phyloP scores from a whole-genome alignment of 2,113 vertebrate genomes.

The Lycocorax pyrrhopterus region DNA sequence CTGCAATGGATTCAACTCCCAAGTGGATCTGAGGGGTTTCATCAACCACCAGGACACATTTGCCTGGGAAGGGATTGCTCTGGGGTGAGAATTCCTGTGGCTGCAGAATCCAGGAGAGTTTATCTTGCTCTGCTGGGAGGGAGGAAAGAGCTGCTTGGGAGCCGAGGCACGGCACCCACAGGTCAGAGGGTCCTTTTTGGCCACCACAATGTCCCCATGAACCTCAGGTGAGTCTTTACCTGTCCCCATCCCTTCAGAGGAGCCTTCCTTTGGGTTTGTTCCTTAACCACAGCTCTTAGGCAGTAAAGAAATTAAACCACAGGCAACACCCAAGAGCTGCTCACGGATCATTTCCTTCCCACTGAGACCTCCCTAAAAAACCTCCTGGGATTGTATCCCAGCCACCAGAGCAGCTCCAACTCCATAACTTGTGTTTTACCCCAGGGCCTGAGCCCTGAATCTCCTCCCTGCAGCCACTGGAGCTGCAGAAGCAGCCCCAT shows the following conservation, averaged over 20 bases:
- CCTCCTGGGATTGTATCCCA: background rate
- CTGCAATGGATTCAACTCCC: background rate
- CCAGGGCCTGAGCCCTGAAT: background rate
- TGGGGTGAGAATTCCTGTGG: background rate
- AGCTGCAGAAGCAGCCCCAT: background rate
- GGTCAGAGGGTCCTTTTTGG: background rate
- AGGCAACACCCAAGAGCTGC: background rate
- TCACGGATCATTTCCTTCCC: background rate
- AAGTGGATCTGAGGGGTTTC: background rate
- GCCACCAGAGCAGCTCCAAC: background rate
- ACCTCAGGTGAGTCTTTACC: background rate
- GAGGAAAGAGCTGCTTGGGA: background rate
- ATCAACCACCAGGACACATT: background rate
- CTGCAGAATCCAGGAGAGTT: background rate
- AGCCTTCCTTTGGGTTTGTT: background rate
- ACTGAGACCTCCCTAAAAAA: background rate
- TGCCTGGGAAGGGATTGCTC: background rate
- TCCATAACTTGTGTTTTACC: background rate
- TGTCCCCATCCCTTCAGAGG: background rate
- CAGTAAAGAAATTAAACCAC: background rate
- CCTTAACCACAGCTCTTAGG: background rate
- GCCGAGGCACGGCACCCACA: fast-evolving
- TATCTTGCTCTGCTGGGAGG: background rate
- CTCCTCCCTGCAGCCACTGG: background rate
- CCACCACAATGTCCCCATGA: fast-evolving